Conservation (phyloP, 1,140 invertebrate genomes). For the Melanaphis sacchari region DNA sequence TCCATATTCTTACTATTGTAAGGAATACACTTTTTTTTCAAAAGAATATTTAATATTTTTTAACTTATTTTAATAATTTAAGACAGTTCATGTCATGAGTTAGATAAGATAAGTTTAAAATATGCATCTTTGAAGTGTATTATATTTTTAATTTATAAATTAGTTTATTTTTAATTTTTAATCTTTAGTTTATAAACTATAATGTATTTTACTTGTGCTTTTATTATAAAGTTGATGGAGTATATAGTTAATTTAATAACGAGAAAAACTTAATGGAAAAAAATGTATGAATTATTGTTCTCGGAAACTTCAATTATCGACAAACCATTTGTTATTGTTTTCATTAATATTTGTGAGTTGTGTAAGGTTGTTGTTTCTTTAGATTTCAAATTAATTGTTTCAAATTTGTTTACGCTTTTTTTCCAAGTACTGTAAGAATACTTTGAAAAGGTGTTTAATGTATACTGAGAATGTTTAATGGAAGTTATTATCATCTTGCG, state of each 20-base stretch:
- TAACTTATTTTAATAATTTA: background rate
- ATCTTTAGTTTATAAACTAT: background rate
- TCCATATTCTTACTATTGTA: background rate
- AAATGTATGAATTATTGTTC: background rate
- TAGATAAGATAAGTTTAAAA: background rate
- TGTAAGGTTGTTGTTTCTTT: background rate
- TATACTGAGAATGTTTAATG: background rate
- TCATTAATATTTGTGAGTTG: slow-evolving; percentile 1
- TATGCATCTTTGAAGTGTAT: too few species aligned
- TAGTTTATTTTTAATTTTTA: background rate
- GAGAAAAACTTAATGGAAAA: background rate
- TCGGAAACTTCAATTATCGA: background rate
- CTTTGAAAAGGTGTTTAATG: background rate
- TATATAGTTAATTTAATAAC: background rate
- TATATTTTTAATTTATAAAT: background rate
- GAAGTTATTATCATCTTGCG: background rate
- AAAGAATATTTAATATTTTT: too few species aligned
- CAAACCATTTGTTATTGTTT: background rate
- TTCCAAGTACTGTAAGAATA: background rate
- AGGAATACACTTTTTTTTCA: background rate
- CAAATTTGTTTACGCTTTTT: background rate
- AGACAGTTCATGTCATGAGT: background rate
- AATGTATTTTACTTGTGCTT: background rate
- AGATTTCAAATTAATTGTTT: background rate
- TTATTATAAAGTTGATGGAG: background rate